Evolutionary conservation across 2,113 vertebrate genomes (phyloP).

Genomic region (Gymnogyps californianus): DNA sequence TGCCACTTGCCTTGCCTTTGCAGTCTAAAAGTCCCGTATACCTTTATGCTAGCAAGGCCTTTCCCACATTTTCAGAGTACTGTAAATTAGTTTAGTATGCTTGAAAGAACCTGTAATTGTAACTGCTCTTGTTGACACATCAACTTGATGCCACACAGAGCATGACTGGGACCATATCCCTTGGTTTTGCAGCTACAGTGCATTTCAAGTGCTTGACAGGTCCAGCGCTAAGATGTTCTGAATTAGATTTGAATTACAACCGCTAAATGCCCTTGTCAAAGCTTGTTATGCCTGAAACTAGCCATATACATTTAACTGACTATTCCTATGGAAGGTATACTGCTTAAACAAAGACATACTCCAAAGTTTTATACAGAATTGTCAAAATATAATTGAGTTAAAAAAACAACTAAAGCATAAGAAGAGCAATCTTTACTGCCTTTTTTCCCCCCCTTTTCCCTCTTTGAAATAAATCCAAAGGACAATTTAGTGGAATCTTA

Average conservation of each 20-base stretch:
- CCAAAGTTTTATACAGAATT: slow-evolving; percentile 87
- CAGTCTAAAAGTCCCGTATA: slow-evolving; percentile 41
- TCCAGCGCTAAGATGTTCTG: slow-evolving; percentile 99
- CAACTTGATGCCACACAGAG: slow-evolving; percentile 89
- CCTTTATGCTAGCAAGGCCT: slow-evolving; percentile 61
- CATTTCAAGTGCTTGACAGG: slow-evolving; percentile 96
- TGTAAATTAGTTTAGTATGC: slow-evolving; percentile 86
- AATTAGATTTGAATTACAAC: slow-evolving; percentile 99
- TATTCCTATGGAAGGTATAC: slow-evolving; percentile 81
- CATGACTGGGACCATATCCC: slow-evolving; percentile 81
- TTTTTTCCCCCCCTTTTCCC: neutral
- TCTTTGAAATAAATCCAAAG: slow-evolving; percentile 80
- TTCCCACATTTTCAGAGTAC: slow-evolving; percentile 79
- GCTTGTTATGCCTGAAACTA: slow-evolving; percentile 94
- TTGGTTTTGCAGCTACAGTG: slow-evolving; percentile 81
- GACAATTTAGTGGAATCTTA: slow-evolving; percentile 71
- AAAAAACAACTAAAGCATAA: slow-evolving; percentile 79
- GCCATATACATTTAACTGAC: slow-evolving; percentile 85
- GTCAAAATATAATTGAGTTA: slow-evolving; percentile 88
- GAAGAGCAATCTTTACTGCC: slow-evolving; percentile 74
- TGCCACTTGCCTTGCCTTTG: slow-evolving; percentile 58
- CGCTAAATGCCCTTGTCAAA: slow-evolving; percentile 99
- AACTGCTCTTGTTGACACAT: slow-evolving; percentile 90
- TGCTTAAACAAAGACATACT: slow-evolving; percentile 93
- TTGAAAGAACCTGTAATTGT: slow-evolving; percentile 87